Conservation (phyloP, 2,888 invertebrate species). For the Furcula furcula region DNA sequence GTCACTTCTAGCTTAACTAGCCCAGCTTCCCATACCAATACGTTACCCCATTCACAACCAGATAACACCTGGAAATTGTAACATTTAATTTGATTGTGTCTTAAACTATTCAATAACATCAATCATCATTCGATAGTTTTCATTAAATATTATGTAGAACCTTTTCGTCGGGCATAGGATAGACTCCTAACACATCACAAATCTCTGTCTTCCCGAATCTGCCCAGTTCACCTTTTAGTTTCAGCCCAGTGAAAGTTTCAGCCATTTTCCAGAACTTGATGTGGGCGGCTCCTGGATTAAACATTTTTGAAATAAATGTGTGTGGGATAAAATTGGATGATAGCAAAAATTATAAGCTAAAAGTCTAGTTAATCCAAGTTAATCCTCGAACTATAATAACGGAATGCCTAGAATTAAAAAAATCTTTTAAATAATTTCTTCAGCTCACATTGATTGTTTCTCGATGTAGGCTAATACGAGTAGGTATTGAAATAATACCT, state of each 20-base stretch:
- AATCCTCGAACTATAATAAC: too few species aligned
- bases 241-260: constrained; percentile 93
- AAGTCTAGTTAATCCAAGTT: too few species aligned
- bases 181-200: constrained; percentile 92
- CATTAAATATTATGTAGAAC: too few species aligned
- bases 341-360: too few species aligned
- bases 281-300: constrained; percentile 86
- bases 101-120: not conserved
- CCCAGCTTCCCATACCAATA: constrained; percentile 95
- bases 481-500: too few species aligned
- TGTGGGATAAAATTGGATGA: too few species aligned
- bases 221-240: constrained; percentile 93
- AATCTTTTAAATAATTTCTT: too few species aligned
- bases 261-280: constrained; percentile 98
- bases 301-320: too few species aligned
- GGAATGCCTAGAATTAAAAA: too few species aligned
- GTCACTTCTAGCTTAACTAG: constrained; percentile 92
- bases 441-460: too few species aligned
- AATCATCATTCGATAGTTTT: not conserved
- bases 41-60: constrained; percentile 95
- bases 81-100: too few species aligned
- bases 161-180: constrained; percentile 94
- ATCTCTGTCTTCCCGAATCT: constrained; percentile 96
- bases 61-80: constrained; percentile 87
- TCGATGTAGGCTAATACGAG: too few species aligned